Evolutionary conservation across 1,140 invertebrate genomes (phyloP).

Genomic region (Wiebesia pumilae): DNA sequence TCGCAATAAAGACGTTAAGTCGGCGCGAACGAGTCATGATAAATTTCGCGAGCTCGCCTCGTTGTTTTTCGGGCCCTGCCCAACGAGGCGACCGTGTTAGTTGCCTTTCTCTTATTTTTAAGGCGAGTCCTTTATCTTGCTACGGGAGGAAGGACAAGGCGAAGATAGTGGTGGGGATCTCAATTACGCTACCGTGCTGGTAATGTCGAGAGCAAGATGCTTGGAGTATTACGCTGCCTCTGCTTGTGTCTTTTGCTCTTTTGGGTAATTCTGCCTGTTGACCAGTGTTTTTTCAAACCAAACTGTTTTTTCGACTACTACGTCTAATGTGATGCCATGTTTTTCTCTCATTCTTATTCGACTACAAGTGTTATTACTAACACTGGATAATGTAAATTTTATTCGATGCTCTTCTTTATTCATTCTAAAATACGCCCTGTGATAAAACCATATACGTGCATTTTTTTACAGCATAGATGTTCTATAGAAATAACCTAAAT

Average conservation of each 20-base stretch:
- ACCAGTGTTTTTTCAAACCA: not conserved
- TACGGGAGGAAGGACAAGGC: not conserved
- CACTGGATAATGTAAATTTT: too few relatives aligned
- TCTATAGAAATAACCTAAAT: not conserved
- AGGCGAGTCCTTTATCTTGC: not conserved
- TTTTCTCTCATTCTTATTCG: not conserved
- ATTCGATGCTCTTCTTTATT: not conserved
- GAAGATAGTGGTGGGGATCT: not conserved
- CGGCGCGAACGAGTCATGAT: constrained; percentile 41
- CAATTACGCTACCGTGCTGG: constrained; percentile 10
- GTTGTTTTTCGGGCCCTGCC: constrained; percentile 10
- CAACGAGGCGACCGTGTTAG: not conserved
- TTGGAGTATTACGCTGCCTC: not conserved
- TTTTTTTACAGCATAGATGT: not conserved
- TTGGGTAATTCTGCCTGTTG: not conserved
- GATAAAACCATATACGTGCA: not conserved
- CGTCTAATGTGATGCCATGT: not conserved
- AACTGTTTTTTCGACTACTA: not conserved
- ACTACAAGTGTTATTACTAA: not conserved
- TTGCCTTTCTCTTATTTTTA: not conserved
- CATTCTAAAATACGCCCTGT: not conserved
- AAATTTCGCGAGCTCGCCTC: constrained; percentile 34
- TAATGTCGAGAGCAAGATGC: not conserved
- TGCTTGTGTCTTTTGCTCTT: not conserved
- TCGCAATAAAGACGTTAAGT: constrained; percentile 46